Evolutionary conservation across 1,140 invertebrate genomes (phyloP), one percentile per base, ranked within the genome.

Genomic region (Alviniconcha marisindica): DNA sequence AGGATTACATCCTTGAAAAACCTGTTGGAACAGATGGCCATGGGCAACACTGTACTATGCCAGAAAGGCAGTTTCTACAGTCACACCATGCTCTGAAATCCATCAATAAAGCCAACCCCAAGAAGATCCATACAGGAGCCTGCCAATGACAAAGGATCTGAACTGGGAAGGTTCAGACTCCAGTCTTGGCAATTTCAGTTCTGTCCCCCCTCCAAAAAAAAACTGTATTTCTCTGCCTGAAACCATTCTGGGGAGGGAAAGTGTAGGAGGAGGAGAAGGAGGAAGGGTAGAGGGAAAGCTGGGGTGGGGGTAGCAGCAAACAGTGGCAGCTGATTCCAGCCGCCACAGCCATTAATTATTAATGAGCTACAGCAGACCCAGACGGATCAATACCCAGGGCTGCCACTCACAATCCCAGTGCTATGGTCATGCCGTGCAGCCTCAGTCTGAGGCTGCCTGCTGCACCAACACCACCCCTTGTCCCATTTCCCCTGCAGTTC

Each of bases 311-410:
- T 18, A 51, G 42, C 44, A 77, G 48, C 48, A 77, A 77, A 77
- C 77, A 78, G 77, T 78, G 56, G 77, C 77, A 78, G 77, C 77
- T 78, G 77, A 78, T 78, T 78, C 77, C 77, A 78, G 48, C 77
- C 33, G 77, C 77, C 56, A 78, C 51, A 54, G 77, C 77, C 77
- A 78, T 78, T 54, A 78, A 78, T 78, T 60, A 78, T 78, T 78
- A 78, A 78, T 78, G 48, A 78, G 77, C 77, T 60, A 51, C 51
- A 76, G 48, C 77, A 78, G 77, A 78, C 77, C 56, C 77, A 78
- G 77, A 78, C 77, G 56, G 77, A 78, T 78, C 77, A 78, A 78
- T 78, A 78, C 31, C 44, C 44, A 28, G 40, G 69, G 69, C 69
- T 71, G 69, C 33, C 69, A 40, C 69, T 40, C 36, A 24, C 69